Conservation (phyloP, 2,888 invertebrate species). For the Eupithecia inturbata region DNA sequence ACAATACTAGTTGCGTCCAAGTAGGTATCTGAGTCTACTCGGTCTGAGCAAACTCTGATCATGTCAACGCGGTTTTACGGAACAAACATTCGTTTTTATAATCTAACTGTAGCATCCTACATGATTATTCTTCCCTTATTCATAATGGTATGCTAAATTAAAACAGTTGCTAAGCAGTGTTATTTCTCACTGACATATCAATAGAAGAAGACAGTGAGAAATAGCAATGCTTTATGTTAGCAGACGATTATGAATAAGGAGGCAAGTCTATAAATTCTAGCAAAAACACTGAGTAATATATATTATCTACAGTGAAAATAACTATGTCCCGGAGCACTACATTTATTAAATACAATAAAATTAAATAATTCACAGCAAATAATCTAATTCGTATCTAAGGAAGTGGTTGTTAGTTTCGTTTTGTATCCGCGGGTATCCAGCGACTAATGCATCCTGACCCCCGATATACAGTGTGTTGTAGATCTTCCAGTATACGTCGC, state of each 20-base stretch:
- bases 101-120: not conserved
- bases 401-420: slow-evolving; percentile 98
- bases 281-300: not conserved
- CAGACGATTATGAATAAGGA: too few species aligned
- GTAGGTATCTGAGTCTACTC: too few species aligned
- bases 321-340: slow-evolving; percentile 41
- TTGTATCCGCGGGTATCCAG: slow-evolving; percentile 97
- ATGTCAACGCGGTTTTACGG: too few species aligned
- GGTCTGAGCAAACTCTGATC: too few species aligned
- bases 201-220: too few species aligned
- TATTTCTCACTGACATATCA: too few species aligned
- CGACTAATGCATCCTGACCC: slow-evolving; percentile 98
- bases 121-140: too few species aligned
- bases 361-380: slow-evolving; percentile 87
- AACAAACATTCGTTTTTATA: not conserved
- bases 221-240: too few species aligned
- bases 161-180: too few species aligned
- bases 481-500: slow-evolving; percentile 99
- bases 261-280: not conserved
- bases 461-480: slow-evolving; percentile 99
- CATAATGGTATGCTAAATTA: too few species aligned
- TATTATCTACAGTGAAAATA: slow-evolving; percentile 34
- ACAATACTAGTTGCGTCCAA: too few species aligned
- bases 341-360: slow-evolving; percentile 31
- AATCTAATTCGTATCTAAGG: slow-evolving; percentile 96